A percentile compares a stretch with the other conserved stretches of the same genome.
Evolutionary conservation across 2,113 vertebrate genomes (phyloP).

Genomic region (Tauraco erythrolophus): DNA sequence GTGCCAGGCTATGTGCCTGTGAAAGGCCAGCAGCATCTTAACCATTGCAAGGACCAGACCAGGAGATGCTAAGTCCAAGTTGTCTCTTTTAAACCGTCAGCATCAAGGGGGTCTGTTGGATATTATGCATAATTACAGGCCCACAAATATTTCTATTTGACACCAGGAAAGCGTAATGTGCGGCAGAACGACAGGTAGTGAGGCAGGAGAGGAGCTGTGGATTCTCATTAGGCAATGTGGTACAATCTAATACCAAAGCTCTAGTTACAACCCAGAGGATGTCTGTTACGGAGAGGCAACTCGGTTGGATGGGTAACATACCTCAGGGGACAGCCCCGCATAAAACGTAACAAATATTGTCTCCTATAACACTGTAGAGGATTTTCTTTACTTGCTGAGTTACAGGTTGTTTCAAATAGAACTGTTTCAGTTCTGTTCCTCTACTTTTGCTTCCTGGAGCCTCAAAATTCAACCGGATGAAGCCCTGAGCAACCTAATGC

Average conservation of each 20-base stretch:
- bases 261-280: background rate
- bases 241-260: background rate
- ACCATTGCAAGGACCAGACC: background rate
- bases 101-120: background rate
- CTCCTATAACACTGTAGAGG: background rate
- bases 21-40: background rate
- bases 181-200: background rate
- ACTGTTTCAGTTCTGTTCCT: background rate
- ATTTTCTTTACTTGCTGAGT: background rate
- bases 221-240: background rate
- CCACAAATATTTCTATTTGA: background rate
- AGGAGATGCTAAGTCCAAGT: background rate
- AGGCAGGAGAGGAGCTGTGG: background rate
- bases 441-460: background rate
- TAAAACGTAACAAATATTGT: background rate
- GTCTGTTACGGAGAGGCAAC: background rate
- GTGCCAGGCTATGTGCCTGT: background rate
- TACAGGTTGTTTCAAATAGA: background rate
- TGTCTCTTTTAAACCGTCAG: background rate
- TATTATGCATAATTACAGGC: background rate
- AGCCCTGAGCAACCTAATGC: background rate
- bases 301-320: accelerated
- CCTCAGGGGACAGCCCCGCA: background rate
- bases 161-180: background rate
- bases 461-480: background rate